Conservation (phyloP, 2,797 vertebrate genomes). For the Cryptoprocta ferox region DNA sequence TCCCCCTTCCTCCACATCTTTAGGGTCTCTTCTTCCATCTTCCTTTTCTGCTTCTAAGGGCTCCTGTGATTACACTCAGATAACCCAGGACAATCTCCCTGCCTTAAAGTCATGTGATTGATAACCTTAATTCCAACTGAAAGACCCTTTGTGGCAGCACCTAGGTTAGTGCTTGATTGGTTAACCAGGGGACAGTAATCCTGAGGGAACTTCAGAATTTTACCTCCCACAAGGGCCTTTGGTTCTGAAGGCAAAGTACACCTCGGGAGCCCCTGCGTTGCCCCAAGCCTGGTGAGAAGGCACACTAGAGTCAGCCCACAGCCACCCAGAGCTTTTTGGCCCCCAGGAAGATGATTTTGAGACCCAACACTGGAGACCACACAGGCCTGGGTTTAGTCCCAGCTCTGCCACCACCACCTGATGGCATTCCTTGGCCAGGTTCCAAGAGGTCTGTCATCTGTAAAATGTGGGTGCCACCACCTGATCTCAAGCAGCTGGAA, state of each 20-base stretch:
- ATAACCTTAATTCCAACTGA: background rate
- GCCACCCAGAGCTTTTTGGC: no score
- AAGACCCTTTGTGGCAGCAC: background rate
- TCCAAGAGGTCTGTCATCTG: background rate
- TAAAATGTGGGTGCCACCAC: no score
- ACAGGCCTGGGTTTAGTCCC: background rate
- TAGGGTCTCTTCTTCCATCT: background rate
- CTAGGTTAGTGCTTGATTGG: background rate
- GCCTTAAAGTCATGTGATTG: background rate
- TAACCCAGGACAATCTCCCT: background rate
- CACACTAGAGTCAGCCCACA: background rate
- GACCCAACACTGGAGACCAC: background rate
- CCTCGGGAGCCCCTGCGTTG: fast-evolving
- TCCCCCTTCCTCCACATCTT: no score
- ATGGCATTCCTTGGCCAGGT: background rate
- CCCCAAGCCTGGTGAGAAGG: background rate
- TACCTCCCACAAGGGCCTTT: background rate
- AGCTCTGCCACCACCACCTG: background rate
- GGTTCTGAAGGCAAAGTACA: background rate
- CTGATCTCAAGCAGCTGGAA: background rate
- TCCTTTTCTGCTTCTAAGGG: background rate
- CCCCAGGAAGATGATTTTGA: background rate
- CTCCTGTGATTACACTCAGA: background rate
- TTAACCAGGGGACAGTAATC: background rate
- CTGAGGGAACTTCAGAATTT: background rate